A percentile compares a stretch with the other conserved stretches of the same genome.
These are phyloP conservation scores for Anguilla pacifica DNA, from an alignment of 2,797 vertebrate genomes.

Conservation along the genomic window DNA sequence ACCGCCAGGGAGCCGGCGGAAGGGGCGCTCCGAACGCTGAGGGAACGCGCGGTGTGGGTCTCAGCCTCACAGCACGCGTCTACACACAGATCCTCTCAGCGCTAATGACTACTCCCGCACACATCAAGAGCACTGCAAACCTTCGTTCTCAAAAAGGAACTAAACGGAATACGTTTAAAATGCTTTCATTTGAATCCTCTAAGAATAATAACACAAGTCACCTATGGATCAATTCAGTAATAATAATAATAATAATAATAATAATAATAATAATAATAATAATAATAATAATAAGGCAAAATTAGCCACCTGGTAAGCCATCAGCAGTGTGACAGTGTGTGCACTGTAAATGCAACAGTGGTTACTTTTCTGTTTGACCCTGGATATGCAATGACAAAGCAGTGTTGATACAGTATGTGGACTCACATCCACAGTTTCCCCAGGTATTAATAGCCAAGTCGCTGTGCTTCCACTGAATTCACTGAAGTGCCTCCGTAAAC, in stretches of 20 bases:
- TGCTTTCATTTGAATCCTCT: no score
- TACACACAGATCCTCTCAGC: not conserved
- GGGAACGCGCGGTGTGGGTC: not conserved
- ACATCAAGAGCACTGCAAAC: not conserved
- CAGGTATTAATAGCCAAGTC: no score
- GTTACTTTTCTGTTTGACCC: not conserved
- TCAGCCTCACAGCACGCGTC: not conserved
- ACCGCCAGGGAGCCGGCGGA: not conserved
- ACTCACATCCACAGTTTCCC: no score
- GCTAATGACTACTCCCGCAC: not conserved
- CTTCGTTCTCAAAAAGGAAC: not conserved
- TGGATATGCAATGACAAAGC: not conserved
- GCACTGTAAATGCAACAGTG: not conserved
- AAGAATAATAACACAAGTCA: no score
- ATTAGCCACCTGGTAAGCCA: not conserved
- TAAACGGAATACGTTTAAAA: no score
- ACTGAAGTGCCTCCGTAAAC: no score
- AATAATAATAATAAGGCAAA: no score
- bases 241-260: no score
- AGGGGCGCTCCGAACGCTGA: not conserved
- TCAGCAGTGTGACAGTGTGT: not conserved
- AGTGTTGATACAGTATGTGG: not conserved
- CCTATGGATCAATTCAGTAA: no score
- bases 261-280: no score
- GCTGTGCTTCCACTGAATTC: no score